Evolutionary conservation across 2,888 invertebrate species (phyloP).

Genomic region (Scaptomyza caliginosa): DNA sequence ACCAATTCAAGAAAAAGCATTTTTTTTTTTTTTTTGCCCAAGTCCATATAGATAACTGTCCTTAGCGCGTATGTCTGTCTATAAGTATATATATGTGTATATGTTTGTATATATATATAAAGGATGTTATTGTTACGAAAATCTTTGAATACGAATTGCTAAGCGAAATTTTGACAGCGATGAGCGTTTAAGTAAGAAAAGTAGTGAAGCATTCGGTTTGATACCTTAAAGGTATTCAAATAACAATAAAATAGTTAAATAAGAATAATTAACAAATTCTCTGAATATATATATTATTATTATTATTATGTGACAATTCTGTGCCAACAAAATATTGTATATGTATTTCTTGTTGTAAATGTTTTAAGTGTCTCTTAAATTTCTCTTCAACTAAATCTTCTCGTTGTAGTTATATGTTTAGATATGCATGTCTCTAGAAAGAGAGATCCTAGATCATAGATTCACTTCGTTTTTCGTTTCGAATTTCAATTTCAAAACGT

Average conservation of each 20-base stretch:
- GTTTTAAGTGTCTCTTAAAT: constrained; percentile 16
- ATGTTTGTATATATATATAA: constrained; percentile 6
- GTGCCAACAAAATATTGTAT: constrained; percentile 50
- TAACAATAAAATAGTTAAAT: too few species aligned
- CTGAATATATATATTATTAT: too few species aligned
- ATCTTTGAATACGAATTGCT: too few species aligned
- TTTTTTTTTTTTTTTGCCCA: constrained; percentile 8
- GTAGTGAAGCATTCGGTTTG: too few species aligned
- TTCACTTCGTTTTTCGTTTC: constrained; percentile 2
- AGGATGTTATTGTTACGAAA: constrained; percentile 54
- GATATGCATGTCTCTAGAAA: constrained; percentile 21
- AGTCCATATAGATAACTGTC: constrained; percentile 48
- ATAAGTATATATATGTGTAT: constrained; percentile 10
- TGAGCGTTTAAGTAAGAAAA: too few species aligned
- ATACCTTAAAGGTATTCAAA: too few species aligned
- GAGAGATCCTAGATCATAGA: constrained; percentile 17
- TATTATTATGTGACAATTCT: constrained; percentile 44
- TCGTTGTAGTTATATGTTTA: too few species aligned
- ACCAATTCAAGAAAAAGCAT: not conserved
- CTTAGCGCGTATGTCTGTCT: constrained; percentile 23
- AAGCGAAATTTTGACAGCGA: too few species aligned
- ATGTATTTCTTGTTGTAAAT: constrained; percentile 47
- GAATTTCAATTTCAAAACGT: not conserved
- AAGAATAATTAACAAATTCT: too few species aligned
- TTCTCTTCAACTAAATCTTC: too few species aligned